Conservation (phyloP, 1,140 invertebrate species). For the Meloidogyne hapla region DNA sequence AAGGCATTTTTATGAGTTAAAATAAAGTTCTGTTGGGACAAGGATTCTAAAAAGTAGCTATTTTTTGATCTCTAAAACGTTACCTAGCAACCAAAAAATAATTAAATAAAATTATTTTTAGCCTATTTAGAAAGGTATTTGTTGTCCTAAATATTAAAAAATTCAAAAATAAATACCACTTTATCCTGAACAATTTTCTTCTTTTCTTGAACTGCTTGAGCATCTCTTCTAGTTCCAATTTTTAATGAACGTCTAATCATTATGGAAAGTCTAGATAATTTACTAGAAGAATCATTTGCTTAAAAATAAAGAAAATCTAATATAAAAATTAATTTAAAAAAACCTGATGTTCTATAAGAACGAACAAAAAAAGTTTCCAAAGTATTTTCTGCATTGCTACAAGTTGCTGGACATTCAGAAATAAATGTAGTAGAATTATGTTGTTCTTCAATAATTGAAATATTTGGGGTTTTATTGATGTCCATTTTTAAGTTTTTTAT, state of each 20-base stretch:
- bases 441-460: not conserved
- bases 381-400: not conserved
- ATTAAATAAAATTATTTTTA: not conserved
- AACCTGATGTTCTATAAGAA: slow-evolving; percentile 2
- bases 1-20: no score
- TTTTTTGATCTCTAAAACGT: no score
- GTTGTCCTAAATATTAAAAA: no score
- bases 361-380: slow-evolving; percentile 12
- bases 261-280: slow-evolving; percentile 23
- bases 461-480: not conserved
- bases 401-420: not conserved
- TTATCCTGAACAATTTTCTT: not conserved
- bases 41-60: no score
- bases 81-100: slow-evolving; percentile 13
- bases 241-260: slow-evolving; percentile 15
- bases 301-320: not conserved
- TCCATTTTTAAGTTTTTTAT: not conserved
- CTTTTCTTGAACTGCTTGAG: not conserved
- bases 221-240: not conserved
- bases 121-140: no score
- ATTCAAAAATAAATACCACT: not conserved
- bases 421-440: not conserved
- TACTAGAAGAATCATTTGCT: slow-evolving; percentile 8
- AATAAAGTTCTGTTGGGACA: no score
- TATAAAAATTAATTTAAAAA: not conserved